Evolutionary conservation across 2,113 vertebrate genomes (phyloP), one percentile per base, ranked within the genome.

Genomic region (Oreochromis spilurus): DNA sequence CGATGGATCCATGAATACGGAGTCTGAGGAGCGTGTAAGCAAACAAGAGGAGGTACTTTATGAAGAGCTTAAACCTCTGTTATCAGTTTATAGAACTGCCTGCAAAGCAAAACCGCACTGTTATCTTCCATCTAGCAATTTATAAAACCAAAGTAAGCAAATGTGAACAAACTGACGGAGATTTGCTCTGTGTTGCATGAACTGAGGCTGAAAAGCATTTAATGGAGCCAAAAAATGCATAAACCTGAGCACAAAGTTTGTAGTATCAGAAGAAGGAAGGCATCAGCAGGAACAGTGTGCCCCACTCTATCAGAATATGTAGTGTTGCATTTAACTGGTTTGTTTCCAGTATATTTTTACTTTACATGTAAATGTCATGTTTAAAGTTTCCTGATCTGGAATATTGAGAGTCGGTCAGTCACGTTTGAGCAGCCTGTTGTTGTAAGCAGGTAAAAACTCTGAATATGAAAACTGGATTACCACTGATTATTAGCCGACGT

Each of bases 31-130:
- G 60, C 13, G 67, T 81, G 84, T 54, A 38, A 38, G 82, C 75
- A 31, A 83, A 89, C 83, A 82, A 82, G 55, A 58, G 52, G 38
- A 40, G 65, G 83, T 54, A 40, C 58, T 81, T 87, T 26, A 50
- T 55, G 83, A 87, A 78, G 78, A 87, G 84, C 85, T 79, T 67
- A 87, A 54, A 65, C 52, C 75, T 79, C 65, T 53, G 55, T 10
- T 65, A 79, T 87, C 82, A 78, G 75, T 88, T 89, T 77, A 82
- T 52, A 62, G 38, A 94, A 93, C 6, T 83, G 84, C 77, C 24
- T 78, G 81, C 78, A 55, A 85, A 83, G 84, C 62, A 84, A 52
- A 89, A 85, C 10, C 55, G 4, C 54, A 34, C 31, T 48, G 12
- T 83, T 78, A 81, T 87, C 43, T 50, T 29, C 40, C 4, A 52